These are phyloP conservation scores for Megalopta genalis DNA, from an alignment of 1,140 invertebrate species.

Conservation along the genomic window DNA sequence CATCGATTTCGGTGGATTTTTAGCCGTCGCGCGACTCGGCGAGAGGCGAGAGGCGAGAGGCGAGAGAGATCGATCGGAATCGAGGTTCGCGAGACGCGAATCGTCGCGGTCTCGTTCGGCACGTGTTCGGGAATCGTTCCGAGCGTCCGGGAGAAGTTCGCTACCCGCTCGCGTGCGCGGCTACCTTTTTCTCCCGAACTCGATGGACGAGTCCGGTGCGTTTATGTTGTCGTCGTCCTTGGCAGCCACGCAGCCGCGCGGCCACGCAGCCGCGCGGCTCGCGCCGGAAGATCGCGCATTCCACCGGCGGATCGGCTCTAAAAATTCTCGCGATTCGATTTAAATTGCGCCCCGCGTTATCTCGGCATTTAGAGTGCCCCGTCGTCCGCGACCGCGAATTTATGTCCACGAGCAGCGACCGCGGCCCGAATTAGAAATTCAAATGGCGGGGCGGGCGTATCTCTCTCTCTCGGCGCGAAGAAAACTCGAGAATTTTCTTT, in stretches of 20 bases:
- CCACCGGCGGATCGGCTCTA: conserved; percentile 26
- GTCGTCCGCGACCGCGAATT: conserved; percentile 20
- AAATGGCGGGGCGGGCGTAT: too few species aligned
- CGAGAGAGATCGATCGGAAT: too few species aligned
- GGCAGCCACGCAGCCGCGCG: conserved; percentile 50
- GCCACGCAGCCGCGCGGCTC: not conserved
- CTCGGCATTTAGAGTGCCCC: conserved; percentile 42
- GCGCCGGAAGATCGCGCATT: conserved; percentile 55
- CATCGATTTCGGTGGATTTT: too few species aligned
- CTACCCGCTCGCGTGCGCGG: conserved; percentile 9
- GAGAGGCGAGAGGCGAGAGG: too few species aligned
- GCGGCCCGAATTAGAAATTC: conserved; percentile 33
- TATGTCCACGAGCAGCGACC: not conserved
- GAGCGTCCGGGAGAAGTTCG: conserved; percentile 51
- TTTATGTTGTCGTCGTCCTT: conserved; percentile 70
- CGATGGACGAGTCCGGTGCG: conserved; percentile 60
- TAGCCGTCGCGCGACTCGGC: too few species aligned
- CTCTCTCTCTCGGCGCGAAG: conserved; percentile 7
- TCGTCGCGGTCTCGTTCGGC: conserved; percentile 55
- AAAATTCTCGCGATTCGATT: conserved; percentile 53
- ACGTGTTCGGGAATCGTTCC: conserved; percentile 58
- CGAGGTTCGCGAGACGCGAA: too few species aligned
- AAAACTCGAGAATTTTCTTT: conserved; percentile 14
- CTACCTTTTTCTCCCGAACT: conserved; percentile 57
- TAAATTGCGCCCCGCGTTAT: conserved; percentile 52